Base-by-base conservation (phyloP, 2,888 invertebrate genomes). In the Xestobium rufovillosum region DNA sequence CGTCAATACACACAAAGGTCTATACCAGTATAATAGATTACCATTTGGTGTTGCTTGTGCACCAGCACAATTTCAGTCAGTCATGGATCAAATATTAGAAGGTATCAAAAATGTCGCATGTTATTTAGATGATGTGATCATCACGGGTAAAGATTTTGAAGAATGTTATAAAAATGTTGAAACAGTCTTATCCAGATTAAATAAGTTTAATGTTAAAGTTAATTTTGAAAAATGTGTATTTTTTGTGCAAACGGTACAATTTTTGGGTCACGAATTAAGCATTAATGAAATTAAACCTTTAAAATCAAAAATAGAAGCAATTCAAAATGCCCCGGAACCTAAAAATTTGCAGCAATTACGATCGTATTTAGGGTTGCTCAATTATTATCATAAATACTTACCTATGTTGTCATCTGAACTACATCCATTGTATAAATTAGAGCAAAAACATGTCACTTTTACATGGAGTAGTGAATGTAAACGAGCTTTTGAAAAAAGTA, bases 151-250 rank as follows among this genome's bases (percentile, higher is more conserved):
- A 12, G 15, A 6, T 30, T 11, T 23, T 4, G 28, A 31, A n/a
- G 33, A 38, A 11, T 42, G 44, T 25, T 28, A 28, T 19, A 15
- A 17, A 1, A 33, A 29, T n/a, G 17, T 46, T n/a, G n/a, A 17
- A 6, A n/a, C 14, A 26, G 38, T 44, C 10, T 34, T 38, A 2
- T 6, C 27, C n/a, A 28, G 31, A 9, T 13, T 44, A n/a, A 13
- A 15, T 2, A 14, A 29, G 10, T 17, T 36, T n/a, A 41, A 45
- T 14, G 39, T 47, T 1, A 26, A 19, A 8, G 12, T 42, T 3
- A 44, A 44, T 26, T 15, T 36, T n/a, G 27, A 26, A 8, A 44
- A 47, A 41, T 44, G 43, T 39, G 31, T 35, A 26, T 46, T 44
- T 34, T 37, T 47, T 13, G 25, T 34, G 28, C 4, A 19, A 31